Evolutionary conservation across 2,888 invertebrate genomes (phyloP).

Genomic region (Halictus ligatus): DNA sequence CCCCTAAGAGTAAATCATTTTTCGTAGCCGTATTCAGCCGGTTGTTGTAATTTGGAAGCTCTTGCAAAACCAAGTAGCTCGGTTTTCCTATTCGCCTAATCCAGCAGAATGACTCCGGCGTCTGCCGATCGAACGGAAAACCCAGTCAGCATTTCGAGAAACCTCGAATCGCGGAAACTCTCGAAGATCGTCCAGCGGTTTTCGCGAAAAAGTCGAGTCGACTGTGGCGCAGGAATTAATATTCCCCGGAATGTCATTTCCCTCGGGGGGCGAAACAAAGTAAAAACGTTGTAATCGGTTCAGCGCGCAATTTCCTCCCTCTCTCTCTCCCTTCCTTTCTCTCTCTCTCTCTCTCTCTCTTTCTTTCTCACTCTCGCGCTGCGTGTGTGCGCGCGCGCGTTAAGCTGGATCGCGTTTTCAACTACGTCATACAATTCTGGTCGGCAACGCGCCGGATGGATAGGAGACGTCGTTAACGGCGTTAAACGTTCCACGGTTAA

Average conservation of each 20-base stretch:
- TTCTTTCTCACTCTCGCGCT: background rate
- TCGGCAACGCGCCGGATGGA: background rate
- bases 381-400: background rate
- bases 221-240: background rate
- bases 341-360: background rate
- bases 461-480: slow-evolving; percentile 17
- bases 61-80: background rate
- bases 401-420: background rate
- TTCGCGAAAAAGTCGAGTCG: background rate
- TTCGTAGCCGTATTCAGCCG: background rate
- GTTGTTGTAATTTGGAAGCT: background rate
- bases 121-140: background rate
- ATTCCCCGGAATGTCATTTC: background rate
- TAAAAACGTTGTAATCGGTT: background rate
- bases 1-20: background rate
- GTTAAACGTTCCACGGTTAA: slow-evolving; percentile 30
- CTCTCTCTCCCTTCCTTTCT: background rate
- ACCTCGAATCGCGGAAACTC: background rate
- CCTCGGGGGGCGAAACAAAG: background rate
- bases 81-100: background rate
- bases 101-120: background rate
- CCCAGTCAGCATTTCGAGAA: background rate
- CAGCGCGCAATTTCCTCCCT: background rate
- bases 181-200: background rate
- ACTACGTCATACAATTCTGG: slow-evolving; percentile 12